These are phyloP conservation scores for Umimayanthus kanabou DNA, from an alignment of 92 coral and sea anemone genomes.

Conservation along the genomic window DNA sequence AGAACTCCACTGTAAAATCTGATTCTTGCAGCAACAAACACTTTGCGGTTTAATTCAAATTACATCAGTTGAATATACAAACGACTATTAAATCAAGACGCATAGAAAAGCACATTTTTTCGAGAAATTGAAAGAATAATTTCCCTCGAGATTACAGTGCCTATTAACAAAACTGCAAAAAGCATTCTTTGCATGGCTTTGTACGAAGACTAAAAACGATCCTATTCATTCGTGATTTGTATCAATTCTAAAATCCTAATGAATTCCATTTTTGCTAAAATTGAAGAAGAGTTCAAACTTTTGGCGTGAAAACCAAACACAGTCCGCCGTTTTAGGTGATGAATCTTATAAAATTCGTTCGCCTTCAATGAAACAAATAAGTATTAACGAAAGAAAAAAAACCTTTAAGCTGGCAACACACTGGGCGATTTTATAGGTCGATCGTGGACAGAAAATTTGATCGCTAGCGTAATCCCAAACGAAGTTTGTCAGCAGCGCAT, in stretches of 20 bases:
- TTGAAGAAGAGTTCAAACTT: not conserved
- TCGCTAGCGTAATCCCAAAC: no score
- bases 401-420: no score
- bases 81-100: not conserved
- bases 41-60: no score
- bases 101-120: not conserved
- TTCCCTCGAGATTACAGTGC: constrained; percentile 1
- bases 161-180: not conserved
- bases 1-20: not conserved
- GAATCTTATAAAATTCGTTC: not conserved
- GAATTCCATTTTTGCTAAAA: not conserved
- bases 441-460: no score
- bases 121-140: not conserved
- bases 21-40: no score
- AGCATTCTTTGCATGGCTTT: not conserved
- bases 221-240: not conserved
- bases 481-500: no score
- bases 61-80: not conserved
- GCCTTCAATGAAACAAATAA: not conserved
- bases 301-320: not conserved
- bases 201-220: not conserved
- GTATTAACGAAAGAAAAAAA: no score
- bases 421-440: no score
- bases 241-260: not conserved
- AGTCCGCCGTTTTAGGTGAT: not conserved